These are phyloP conservation scores for Junonia oenone DNA, from an alignment of 2,888 invertebrate species.

Conservation along the genomic window DNA sequence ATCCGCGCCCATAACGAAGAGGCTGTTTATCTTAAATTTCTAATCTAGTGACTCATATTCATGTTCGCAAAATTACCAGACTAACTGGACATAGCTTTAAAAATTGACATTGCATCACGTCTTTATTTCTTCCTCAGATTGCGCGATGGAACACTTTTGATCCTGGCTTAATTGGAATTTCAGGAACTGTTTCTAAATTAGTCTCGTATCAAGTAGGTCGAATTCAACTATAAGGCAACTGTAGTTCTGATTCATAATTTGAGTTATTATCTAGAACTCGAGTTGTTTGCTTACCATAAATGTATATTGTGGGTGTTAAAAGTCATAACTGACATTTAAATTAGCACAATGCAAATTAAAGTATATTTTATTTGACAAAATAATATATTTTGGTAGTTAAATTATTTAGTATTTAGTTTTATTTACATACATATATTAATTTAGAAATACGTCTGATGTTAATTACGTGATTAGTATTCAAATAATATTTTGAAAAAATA, in stretches of 20 bases:
- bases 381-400: too few relatives aligned
- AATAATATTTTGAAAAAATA: neutral
- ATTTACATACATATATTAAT: neutral
- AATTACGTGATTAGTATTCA: neutral
- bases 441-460: too few relatives aligned
- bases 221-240: neutral
- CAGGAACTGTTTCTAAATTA: neutral
- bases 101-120: constrained; percentile 27
- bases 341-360: constrained; percentile 26
- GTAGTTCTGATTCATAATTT: constrained; percentile 2
- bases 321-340: constrained; percentile 44
- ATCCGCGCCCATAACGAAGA: constrained; percentile 66
- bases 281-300: constrained; percentile 6
- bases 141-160: too few relatives aligned
- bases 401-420: too few relatives aligned
- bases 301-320: constrained; percentile 42
- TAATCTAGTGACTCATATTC: constrained; percentile 59
- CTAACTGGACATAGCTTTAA: constrained; percentile 20
- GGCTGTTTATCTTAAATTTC: constrained; percentile 61
- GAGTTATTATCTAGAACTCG: constrained; percentile 1
- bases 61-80: constrained; percentile 54
- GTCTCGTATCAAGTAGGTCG: constrained; percentile 1
- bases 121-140: constrained; percentile 7
- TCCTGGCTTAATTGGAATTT: neutral
- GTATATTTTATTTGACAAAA: neutral